Evolutionary conservation across 2,888 invertebrate genomes (phyloP), one percentile per base, ranked within the genome.

Genomic region (Podabrus alpinus): DNA sequence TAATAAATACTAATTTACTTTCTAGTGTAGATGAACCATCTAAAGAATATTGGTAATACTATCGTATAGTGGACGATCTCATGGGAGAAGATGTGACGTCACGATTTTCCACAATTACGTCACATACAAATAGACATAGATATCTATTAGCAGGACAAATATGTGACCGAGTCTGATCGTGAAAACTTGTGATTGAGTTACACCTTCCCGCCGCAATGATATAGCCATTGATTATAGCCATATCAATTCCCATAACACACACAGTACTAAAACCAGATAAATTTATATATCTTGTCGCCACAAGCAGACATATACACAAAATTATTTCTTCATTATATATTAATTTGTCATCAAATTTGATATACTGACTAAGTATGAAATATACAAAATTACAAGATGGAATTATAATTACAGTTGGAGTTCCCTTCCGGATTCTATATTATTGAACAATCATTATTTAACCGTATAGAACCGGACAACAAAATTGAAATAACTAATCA

Each of bases 151-250:
- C 76, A 76, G 79, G 79, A 80, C 80, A 81, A 81, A 81, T 81
- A 81, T 82, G 81, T 82, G 81, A 80, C 77, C 76, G 83, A 83
- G 80, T 79, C 81, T 80, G 82, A 82, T 83, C 85, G 84, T 85
- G 84, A 83, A 83, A 85, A 85, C 82, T 85, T 85, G 83, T 85
- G 85, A 86, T 86, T 86, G 85, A 85, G 84, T 86, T 86, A 85
- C 79, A 80, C 80, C 77, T 77, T 71, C 74, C 74, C 77, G 79
- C 80, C 79, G 77, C 81, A 81, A 82, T 80, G 82, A 84, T 85
- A 77, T 82, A 82, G 81, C 80, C 84, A 82, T 85, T 85, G 84
- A 85, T 86, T 84, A 85, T 84, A 82, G 81, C 81, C 81, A 81
- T 83, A 82, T 83, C 85, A 81, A 83, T 83, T 83, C 83, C 83